Conservation (phyloP, 1,140 invertebrate genomes). For the Drosophila quadrilineata region DNA sequence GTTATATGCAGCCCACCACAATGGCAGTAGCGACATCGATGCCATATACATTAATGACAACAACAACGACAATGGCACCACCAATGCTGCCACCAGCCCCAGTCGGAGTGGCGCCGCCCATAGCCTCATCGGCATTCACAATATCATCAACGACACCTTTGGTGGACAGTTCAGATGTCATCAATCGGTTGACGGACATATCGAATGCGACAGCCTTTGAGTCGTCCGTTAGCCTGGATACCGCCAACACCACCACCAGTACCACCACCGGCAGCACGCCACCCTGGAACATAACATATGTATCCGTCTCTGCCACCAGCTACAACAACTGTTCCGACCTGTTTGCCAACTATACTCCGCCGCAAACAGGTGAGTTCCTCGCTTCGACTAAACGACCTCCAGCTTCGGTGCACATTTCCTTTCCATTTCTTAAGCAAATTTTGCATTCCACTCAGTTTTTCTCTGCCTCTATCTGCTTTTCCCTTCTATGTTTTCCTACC, state of each 20-base stretch:
- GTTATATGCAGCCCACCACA: neutral
- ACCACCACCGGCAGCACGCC: neutral
- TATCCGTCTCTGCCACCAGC: slow-evolving; percentile 50
- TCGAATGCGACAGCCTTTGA: slow-evolving; percentile 22
- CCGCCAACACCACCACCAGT: slow-evolving; percentile 1
- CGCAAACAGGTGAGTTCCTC: slow-evolving; percentile 57
- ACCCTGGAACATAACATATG: slow-evolving; percentile 43
- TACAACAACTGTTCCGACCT: slow-evolving; percentile 66
- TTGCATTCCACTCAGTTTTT: neutral
- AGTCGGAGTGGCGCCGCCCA: too few species aligned
- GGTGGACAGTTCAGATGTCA: slow-evolving; percentile 17
- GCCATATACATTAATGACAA: slow-evolving; percentile 1
- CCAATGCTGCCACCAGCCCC: slow-evolving; percentile 3
- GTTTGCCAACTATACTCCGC: slow-evolving; percentile 74
- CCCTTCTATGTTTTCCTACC: neutral
- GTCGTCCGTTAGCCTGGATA: slow-evolving; percentile 14
- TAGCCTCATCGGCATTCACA: slow-evolving; percentile 3
- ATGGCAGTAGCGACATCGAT: slow-evolving; percentile 8
- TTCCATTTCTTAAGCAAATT: neutral
- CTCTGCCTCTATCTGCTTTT: neutral
- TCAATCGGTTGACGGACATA: slow-evolving; percentile 35
- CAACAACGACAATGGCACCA: slow-evolving; percentile 1
- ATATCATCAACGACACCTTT: neutral
- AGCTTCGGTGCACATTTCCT: too few species aligned
- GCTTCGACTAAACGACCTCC: too few species aligned